phyloP scores from a whole-genome alignment of 2,113 vertebrate genomes.

The Todiramphus chloris region DNA sequence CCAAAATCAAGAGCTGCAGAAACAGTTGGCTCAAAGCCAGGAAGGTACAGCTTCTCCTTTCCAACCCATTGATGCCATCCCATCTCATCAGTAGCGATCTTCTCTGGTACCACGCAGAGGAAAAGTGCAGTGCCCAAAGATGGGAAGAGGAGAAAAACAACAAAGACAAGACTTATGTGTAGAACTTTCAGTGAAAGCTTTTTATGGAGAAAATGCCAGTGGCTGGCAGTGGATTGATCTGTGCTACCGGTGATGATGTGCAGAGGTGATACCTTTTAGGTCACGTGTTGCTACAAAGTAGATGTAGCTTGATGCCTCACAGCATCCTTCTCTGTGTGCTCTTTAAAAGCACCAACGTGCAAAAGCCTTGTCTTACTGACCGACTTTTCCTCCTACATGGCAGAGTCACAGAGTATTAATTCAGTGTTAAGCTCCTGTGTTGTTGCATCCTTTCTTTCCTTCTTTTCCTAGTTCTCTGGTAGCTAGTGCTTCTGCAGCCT shows the following conservation, averaged over 20 bases:
- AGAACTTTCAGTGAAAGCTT: neutral
- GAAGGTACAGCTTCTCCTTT: neutral
- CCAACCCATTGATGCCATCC: neutral
- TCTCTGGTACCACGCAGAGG: neutral
- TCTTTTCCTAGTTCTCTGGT: neutral
- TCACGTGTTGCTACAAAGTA: neutral
- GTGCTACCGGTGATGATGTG: neutral
- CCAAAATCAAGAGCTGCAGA: conserved; percentile 53
- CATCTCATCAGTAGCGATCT: rapidly evolving
- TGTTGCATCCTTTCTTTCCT: neutral
- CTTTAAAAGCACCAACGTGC: neutral
- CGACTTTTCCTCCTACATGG: neutral
- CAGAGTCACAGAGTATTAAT: neutral
- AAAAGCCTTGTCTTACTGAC: neutral
- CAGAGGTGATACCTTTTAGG: neutral
- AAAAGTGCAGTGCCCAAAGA: neutral
- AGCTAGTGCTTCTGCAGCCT: neutral
- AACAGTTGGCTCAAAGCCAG: conserved; percentile 41
- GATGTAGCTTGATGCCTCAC: neutral
- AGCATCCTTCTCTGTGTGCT: neutral
- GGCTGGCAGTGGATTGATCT: neutral
- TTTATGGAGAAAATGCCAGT: neutral
- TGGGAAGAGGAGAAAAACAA: neutral
- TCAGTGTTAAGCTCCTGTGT: neutral
- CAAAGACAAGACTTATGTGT: neutral